These are phyloP conservation scores for Microtus pennsylvanicus DNA, from an alignment of 2,113 vertebrate species.

Conservation along the genomic window DNA sequence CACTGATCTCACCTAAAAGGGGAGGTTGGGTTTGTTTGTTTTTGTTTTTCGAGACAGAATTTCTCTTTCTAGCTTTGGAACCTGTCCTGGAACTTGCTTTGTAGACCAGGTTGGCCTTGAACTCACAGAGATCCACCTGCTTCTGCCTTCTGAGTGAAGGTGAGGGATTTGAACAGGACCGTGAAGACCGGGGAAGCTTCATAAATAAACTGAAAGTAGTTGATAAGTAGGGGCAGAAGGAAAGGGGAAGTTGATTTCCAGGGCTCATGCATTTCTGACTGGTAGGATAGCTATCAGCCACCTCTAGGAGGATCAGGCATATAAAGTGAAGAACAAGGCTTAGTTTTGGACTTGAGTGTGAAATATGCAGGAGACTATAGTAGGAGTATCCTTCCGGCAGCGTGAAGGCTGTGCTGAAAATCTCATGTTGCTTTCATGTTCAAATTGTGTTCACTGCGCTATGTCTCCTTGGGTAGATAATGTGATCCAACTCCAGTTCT, in stretches of 20 bases:
- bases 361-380: not conserved
- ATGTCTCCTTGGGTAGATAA: conserved; percentile 13
- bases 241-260: not conserved
- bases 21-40: not conserved
- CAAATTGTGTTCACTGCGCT: not conserved
- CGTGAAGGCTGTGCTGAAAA: not conserved
- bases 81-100: no score
- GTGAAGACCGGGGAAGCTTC: not conserved
- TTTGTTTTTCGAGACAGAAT: no score
- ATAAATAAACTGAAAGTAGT: not conserved
- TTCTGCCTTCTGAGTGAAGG: no score
- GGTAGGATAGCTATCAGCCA: not conserved
- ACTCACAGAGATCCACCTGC: no score
- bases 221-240: not conserved
- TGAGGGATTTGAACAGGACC: not conserved
- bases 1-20: not conserved
- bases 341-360: conserved; percentile 31
- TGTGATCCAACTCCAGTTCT: conserved; percentile 25
- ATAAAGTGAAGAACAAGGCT: not conserved
- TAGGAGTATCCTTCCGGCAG: not conserved
- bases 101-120: no score
- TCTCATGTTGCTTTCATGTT: conserved; percentile 45
- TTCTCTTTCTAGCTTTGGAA: no score
- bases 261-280: not conserved
- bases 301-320: not conserved